These are phyloP conservation scores for Orthosia incerta DNA, from an alignment of 2,888 invertebrate genomes.

Conservation along the genomic window DNA sequence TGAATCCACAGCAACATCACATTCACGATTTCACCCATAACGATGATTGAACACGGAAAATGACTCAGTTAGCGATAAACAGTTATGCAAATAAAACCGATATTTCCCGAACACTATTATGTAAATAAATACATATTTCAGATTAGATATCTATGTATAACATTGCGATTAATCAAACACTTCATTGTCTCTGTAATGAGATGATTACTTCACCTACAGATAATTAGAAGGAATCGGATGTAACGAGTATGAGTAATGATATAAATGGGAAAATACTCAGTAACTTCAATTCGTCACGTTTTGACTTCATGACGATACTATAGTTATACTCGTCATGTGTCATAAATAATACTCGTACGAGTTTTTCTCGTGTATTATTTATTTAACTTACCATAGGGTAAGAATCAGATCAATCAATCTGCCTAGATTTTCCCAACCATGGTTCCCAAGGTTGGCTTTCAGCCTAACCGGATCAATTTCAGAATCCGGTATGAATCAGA, in stretches of 20 bases:
- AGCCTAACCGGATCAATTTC: too few species aligned
- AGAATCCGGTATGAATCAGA: background rate
- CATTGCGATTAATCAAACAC: slow-evolving; percentile 18
- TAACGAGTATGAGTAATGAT: slow-evolving; percentile 18
- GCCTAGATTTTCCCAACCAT: too few species aligned
- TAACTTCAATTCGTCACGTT: slow-evolving; percentile 16
- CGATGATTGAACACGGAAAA: slow-evolving; percentile 50
- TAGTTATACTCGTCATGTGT: slow-evolving; percentile 17
- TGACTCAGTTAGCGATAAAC: slow-evolving; percentile 26
- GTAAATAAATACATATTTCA: slow-evolving; percentile 18
- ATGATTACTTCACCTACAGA: background rate
- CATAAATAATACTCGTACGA: too few species aligned
- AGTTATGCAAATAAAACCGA: slow-evolving; percentile 27
- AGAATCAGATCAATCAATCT: too few species aligned
- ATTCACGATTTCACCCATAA: slow-evolving; percentile 15
- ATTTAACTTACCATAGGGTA: too few species aligned
- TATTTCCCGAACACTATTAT: slow-evolving; percentile 9
- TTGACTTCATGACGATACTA: slow-evolving; percentile 24
- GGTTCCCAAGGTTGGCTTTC: too few species aligned
- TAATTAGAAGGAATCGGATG: slow-evolving; percentile 30
- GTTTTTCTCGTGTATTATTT: too few species aligned
- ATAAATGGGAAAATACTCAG: slow-evolving; percentile 13
- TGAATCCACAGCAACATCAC: slow-evolving; percentile 1
- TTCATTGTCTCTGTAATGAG: slow-evolving; percentile 7
- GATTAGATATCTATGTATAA: slow-evolving; percentile 39